A percentile compares a stretch with the other conserved stretches of the same genome.
These are phyloP conservation scores for Vanessa atalanta DNA, from an alignment of 1,140 invertebrate genomes.

Conservation along the genomic window DNA sequence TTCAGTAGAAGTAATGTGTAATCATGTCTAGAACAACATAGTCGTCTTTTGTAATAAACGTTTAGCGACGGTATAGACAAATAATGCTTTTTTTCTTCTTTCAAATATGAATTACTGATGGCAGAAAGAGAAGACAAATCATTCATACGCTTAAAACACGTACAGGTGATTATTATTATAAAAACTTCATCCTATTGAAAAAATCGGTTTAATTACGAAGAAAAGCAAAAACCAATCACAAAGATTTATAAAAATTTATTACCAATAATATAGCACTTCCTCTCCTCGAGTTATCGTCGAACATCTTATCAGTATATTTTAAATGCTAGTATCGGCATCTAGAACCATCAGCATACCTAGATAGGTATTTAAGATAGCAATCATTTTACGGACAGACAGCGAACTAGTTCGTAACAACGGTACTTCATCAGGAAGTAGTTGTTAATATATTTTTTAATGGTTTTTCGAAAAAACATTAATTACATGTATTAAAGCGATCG, in stretches of 20 bases:
- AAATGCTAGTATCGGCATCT: slow-evolving; percentile 11
- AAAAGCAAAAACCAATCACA: not conserved
- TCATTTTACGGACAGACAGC: not conserved
- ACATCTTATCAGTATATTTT: slow-evolving; percentile 3
- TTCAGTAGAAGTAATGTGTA: too few species aligned
- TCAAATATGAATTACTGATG: too few species aligned
- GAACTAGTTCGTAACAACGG: not conserved
- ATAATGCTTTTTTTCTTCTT: too few species aligned
- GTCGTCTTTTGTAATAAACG: too few species aligned
- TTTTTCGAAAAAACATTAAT: not conserved
- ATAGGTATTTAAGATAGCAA: slow-evolving; percentile 9
- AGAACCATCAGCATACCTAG: slow-evolving; percentile 10
- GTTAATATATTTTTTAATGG: not conserved
- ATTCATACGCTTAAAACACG: too few species aligned
- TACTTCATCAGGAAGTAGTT: not conserved
- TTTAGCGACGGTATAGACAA: too few species aligned
- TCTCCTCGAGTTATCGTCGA: not conserved
- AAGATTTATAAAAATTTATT: not conserved
- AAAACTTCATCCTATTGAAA: not conserved
- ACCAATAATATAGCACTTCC: slow-evolving; percentile 8
- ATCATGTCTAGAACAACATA: too few species aligned
- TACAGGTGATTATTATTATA: too few species aligned
- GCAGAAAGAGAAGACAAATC: too few species aligned
- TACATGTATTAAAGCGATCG: too few species aligned
- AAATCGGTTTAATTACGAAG: not conserved